Evolutionary conservation across 2,888 invertebrate genomes (phyloP).

Genomic region (Scaptomyza parva): DNA sequence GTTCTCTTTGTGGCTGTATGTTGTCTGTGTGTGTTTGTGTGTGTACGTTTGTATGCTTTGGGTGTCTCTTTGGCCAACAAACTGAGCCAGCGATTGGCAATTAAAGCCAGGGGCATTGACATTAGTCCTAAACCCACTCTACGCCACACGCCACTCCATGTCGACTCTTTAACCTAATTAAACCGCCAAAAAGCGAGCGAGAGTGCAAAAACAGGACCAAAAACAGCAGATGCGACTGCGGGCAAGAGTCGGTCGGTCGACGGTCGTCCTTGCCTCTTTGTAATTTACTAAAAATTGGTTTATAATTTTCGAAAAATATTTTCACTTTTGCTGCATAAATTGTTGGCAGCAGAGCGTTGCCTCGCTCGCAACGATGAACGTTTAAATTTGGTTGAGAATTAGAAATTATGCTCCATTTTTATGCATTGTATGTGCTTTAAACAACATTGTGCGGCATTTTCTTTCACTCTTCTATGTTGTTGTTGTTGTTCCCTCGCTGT

Average conservation of each 20-base stretch:
- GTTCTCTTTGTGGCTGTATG: constrained; percentile 33
- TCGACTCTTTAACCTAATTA: constrained; percentile 73
- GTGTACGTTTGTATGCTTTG: constrained; percentile 7
- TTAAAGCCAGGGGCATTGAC: constrained; percentile 64
- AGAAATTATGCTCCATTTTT: constrained; percentile 64
- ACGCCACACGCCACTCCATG: constrained; percentile 6
- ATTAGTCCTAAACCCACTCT: constrained; percentile 33
- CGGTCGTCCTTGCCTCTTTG: constrained; percentile 26
- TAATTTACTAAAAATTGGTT: constrained; percentile 68
- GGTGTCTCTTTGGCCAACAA: constrained; percentile 43
- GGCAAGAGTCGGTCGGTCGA: background rate
- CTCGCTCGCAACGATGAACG: constrained; percentile 17
- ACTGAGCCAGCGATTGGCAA: constrained; percentile 56
- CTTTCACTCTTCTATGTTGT: constrained; percentile 16
- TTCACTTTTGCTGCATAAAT: constrained; percentile 52
- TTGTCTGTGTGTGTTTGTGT: constrained; percentile 16
- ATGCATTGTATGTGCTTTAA: constrained; percentile 33
- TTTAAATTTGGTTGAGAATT: constrained; percentile 56
- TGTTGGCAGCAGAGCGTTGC: constrained; percentile 21
- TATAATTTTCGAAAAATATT: constrained; percentile 68
- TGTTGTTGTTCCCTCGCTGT: constrained; percentile 18
- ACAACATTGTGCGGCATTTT: constrained; percentile 41
- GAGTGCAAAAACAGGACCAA: background rate
- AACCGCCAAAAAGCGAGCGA: constrained; percentile 53
- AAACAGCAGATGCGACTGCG: constrained; percentile 25